A percentile compares a stretch with the other conserved stretches of the same genome.
These are phyloP conservation scores for Actinernus sp. DNA, from an alignment of 92 coral and sea anemone species.

Conservation along the genomic window DNA sequence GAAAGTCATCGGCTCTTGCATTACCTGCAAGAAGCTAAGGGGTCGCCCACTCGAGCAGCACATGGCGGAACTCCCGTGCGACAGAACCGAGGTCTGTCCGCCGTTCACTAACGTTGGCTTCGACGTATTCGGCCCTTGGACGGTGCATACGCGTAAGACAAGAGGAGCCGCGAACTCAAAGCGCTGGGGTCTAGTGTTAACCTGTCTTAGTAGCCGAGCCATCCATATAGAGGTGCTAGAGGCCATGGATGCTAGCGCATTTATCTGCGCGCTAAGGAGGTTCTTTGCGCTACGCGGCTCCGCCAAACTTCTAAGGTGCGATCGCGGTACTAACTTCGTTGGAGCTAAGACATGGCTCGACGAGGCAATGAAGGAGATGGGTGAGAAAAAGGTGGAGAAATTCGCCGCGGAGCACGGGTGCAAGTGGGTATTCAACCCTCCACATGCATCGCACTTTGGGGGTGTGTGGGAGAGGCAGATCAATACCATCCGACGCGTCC, in stretches of 20 bases:
- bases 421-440: conserved; percentile 48
- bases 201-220: conserved; percentile 56
- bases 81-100: too few relatives aligned
- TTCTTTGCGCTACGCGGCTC: conserved; percentile 48
- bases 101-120: too few relatives aligned
- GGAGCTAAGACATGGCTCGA: conserved; percentile 48
- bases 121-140: too few relatives aligned
- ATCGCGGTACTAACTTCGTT: conserved; percentile 52
- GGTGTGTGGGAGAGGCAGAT: conserved; percentile 67
- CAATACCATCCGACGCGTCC: conserved; percentile 38
- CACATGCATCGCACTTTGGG: conserved; percentile 65
- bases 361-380: conserved; percentile 14
- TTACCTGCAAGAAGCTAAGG: too few relatives aligned
- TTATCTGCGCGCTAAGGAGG: conserved; percentile 51
- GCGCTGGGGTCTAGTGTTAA: conserved; percentile 66
- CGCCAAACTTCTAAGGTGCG: conserved; percentile 36
- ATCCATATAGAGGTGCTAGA: conserved; percentile 50
- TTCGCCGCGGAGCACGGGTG: conserved; percentile 29
- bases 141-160: conserved; percentile 12
- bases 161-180: conserved; percentile 59
- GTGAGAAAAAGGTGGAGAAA: conserved; percentile 36
- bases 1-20: too few relatives aligned
- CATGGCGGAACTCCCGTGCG: too few relatives aligned
- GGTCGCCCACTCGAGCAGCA: too few relatives aligned
- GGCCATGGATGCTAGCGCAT: conserved; percentile 53